Conservation (phyloP, 2,797 vertebrate genomes). For the Gallinago solitaria region DNA sequence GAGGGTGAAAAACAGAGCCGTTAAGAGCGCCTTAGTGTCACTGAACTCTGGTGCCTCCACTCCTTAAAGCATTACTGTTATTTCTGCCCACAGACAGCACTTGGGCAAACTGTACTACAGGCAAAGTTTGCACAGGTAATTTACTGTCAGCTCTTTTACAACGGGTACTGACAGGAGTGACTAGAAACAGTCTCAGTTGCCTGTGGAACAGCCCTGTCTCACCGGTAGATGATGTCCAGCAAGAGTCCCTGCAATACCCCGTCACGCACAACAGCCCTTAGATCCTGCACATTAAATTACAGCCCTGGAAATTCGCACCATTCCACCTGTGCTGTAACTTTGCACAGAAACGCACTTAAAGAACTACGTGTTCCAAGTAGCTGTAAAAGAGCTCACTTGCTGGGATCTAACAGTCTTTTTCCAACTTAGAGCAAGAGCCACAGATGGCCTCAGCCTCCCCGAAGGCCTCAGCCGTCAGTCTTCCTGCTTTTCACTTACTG, state of each 20-base stretch:
- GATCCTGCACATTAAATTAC: rapidly evolving
- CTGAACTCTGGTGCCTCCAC: neutral
- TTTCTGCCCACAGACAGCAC: neutral
- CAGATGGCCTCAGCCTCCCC: neutral
- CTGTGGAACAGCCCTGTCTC: rapidly evolving
- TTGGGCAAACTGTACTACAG: neutral
- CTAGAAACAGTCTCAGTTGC: too few species aligned
- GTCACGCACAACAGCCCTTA: rapidly evolving
- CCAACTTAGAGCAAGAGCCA: neutral
- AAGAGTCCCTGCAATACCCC: neutral
- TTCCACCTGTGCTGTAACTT: neutral
- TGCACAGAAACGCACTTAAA: neutral
- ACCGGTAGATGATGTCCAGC: neutral
- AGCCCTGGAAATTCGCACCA: neutral
- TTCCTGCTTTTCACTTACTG: neutral
- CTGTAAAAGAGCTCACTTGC: neutral
- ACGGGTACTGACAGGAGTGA: rapidly evolving
- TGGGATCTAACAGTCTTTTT: neutral
- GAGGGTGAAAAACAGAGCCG: neutral
- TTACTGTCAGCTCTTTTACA: neutral
- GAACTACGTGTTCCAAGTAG: rapidly evolving
- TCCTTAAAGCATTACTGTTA: neutral
- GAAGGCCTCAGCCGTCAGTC: neutral
- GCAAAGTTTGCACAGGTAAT: neutral
- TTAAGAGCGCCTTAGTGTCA: neutral